A percentile compares a stretch with the other conserved stretches of the same genome.
Evolutionary conservation across 2,113 vertebrate genomes (phyloP).

Genomic region (Tachycineta bicolor): DNA sequence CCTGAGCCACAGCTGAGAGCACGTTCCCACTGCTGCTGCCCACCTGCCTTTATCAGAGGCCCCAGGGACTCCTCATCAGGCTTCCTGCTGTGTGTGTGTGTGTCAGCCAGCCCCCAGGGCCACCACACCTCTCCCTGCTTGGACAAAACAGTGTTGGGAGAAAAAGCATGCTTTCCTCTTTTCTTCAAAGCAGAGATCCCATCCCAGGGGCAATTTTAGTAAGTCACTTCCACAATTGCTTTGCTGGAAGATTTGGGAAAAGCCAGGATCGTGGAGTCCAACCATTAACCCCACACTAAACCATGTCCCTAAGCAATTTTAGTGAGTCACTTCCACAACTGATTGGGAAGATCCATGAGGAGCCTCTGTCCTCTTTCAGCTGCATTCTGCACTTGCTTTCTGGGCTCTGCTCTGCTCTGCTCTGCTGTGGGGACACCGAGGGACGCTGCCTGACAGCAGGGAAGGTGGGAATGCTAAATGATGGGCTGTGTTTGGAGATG

Average conservation of each 20-base stretch:
- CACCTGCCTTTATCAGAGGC: background rate
- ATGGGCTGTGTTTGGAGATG: background rate
- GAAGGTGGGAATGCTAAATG: background rate
- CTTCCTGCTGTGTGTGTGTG: background rate
- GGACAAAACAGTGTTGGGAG: background rate
- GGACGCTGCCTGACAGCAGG: background rate
- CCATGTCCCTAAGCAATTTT: background rate
- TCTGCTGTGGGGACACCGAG: background rate
- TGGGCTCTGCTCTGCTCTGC: background rate
- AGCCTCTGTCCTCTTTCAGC: background rate
- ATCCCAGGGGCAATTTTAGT: background rate
- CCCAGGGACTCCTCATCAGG: background rate
- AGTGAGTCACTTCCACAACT: background rate
- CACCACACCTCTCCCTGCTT: background rate
- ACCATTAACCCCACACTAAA: no score
- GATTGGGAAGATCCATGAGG: background rate
- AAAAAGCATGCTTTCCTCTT: background rate
- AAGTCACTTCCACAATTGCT: background rate
- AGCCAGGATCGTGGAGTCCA: no score
- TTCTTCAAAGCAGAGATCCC: background rate
- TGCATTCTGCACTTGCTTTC: background rate
- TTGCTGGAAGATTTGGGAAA: no score
- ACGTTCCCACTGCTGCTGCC: background rate
- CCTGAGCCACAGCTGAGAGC: background rate
- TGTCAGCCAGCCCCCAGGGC: background rate